Base-by-base conservation (phyloP, 2,888 invertebrate genomes). In the Pyrrhosoma nymphula region DNA sequence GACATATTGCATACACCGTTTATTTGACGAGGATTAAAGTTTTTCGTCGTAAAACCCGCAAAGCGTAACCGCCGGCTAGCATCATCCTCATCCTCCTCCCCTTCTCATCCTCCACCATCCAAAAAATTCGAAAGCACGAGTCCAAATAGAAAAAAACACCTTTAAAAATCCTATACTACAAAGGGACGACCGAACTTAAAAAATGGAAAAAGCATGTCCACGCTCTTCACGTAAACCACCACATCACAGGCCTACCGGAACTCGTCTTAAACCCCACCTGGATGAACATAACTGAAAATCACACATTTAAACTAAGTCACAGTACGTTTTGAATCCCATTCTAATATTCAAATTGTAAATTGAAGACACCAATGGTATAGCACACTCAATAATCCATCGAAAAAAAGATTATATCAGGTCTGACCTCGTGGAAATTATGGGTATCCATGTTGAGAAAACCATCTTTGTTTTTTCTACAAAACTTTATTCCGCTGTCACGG, bases 1-100 rank as follows among this genome's bases (percentile, higher is more conserved):
- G 69, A 69, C 69, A 69, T 93, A 93, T 93, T 93, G 47, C 93
- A 82, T 30, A 82, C 82, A 82, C 82, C 82, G 82, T 82, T 82
- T 82, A 82, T 82, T 82, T 82, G 82, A 82, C 82, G 82, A 35
- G 82, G 82, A 82, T 82, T 82, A 82, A 82, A 82, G 30, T 82
- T 82, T 82, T 82, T 82, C 82, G 82, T 82, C 82, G 82, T 82
- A 82, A 82, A 82, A 82, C 82, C 82, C 82, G 30, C 35, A 82
- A 82, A 82, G 82, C 82, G 82, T 82, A 35, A 82, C 82, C 82
- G 35, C 12, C 26, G 26, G 14, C 82, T 82, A 82, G 35, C 82
- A 16, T 82, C 82, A 26, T 6, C 20, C 69, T n/a, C 8, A 8
- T 56, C 60, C 60, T 60, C 6, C 20, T 60, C 60, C 60, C 20